Percentiles rank a stretch among this genome's conserved stretches.
Evolutionary conservation across 2,797 vertebrate species (phyloP).

Genomic region (Takifugu rubripes): DNA sequence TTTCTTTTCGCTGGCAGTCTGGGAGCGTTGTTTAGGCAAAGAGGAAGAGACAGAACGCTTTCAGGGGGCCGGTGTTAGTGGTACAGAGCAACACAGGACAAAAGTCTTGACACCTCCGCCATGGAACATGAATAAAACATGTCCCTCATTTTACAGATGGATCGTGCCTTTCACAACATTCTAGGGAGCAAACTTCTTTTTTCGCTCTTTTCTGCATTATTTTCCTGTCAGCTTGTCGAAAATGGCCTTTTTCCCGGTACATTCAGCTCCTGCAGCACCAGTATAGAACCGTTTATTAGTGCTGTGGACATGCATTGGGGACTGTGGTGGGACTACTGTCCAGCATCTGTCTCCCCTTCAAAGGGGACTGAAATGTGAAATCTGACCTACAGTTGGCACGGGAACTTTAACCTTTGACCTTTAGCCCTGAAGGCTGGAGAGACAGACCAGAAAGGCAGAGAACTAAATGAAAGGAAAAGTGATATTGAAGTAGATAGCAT

Average conservation of each 20-base stretch:
- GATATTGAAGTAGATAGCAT: conserved; percentile 12
- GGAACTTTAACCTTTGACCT: conserved; percentile 32
- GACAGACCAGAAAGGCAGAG: conserved; percentile 9
- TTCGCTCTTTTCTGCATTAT: conserved; percentile 29
- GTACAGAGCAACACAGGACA: conserved; percentile 67
- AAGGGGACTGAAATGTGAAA: conserved; percentile 13
- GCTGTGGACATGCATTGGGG: not conserved
- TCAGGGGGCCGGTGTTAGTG: conserved; percentile 66
- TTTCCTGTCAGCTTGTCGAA: conserved; percentile 34
- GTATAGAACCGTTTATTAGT: not conserved
- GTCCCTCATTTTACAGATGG: not conserved
- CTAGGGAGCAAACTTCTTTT: conserved; percentile 43
- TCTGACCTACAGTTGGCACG: conserved; percentile 36
- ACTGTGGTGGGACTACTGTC: not conserved
- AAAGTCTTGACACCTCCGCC: conserved; percentile 71
- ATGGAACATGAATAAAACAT: conserved; percentile 72
- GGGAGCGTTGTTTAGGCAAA: conserved; percentile 61
- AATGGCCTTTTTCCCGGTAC: conserved; percentile 7
- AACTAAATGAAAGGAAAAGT: conserved; percentile 5
- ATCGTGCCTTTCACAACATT: conserved; percentile 44
- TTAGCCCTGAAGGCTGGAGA: conserved; percentile 21
- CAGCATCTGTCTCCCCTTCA: conserved; percentile 1
- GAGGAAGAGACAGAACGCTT: conserved; percentile 55
- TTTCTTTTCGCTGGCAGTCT: conserved; percentile 12
- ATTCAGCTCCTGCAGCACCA: not conserved